A percentile compares a stretch with the other conserved stretches of the same genome.
Evolutionary conservation across 2,113 vertebrate species (phyloP).

Genomic region (Zeus faber): DNA sequence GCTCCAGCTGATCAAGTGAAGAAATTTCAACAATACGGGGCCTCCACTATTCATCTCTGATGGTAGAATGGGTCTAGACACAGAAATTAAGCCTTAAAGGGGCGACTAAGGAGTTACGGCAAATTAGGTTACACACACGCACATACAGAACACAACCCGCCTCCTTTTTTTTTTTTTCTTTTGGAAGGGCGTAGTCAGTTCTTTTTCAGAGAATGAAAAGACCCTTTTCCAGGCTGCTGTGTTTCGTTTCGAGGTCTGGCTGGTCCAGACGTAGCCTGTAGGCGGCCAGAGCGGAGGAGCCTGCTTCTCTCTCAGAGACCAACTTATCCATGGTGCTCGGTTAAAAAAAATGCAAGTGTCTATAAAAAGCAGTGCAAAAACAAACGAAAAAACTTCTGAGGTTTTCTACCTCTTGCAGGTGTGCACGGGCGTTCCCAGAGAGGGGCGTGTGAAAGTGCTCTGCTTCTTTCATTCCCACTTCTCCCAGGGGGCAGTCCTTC

Average conservation of each 20-base stretch:
- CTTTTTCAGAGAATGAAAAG: neutral
- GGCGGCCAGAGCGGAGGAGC: constrained; percentile 5
- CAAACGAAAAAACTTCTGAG: neutral
- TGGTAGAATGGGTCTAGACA: too few relatives aligned
- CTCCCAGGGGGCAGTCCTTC: constrained; percentile 54
- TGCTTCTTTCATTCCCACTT: constrained; percentile 53
- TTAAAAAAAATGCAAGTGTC: too few relatives aligned
- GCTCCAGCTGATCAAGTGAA: too few relatives aligned
- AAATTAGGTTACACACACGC: too few relatives aligned
- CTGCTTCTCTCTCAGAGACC: constrained; percentile 3
- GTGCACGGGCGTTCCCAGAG: constrained; percentile 36
- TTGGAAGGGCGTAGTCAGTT: neutral
- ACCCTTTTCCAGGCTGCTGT: constrained; percentile 20
- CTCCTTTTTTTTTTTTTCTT: neutral
- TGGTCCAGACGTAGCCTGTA: neutral
- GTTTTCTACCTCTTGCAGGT: constrained; percentile 56
- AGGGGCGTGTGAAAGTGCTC: constrained; percentile 68
- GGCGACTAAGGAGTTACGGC: too few relatives aligned
- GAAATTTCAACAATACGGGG: too few relatives aligned
- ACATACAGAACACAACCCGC: too few relatives aligned
- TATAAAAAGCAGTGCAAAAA: neutral
- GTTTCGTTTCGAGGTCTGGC: constrained; percentile 21
- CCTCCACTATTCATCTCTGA: too few relatives aligned
- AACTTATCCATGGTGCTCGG: too few relatives aligned
- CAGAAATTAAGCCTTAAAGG: too few relatives aligned